phyloP scores from a whole-genome alignment of 1,140 invertebrate species.

The Brachionus calyciflorus region DNA sequence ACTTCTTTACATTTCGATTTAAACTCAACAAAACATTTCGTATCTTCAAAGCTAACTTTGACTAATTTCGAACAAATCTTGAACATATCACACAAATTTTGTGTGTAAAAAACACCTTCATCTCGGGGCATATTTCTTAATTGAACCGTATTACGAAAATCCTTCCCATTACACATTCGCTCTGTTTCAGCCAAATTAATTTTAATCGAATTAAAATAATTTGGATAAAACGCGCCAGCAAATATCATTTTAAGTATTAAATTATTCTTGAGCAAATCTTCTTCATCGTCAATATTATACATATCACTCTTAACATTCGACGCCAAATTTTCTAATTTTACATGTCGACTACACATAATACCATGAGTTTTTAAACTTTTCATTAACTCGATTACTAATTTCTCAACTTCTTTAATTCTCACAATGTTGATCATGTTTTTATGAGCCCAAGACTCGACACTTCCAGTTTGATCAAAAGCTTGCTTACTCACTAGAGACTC shows the following conservation, averaged over 20 bases:
- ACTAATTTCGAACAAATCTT: slow-evolving; percentile 17
- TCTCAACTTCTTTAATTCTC: slow-evolving; percentile 31
- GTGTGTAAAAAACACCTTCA: slow-evolving; percentile 38
- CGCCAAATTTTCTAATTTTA: background rate
- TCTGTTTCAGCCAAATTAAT: background rate
- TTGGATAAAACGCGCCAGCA: slow-evolving; percentile 44
- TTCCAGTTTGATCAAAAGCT: background rate
- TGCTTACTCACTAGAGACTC: background rate
- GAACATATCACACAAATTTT: slow-evolving; percentile 38
- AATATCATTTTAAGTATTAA: slow-evolving; percentile 20
- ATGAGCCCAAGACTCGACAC: background rate
- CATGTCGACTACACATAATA: background rate
- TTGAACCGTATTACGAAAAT: slow-evolving; percentile 36
- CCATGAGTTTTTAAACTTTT: background rate
- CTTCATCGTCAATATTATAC: background rate
- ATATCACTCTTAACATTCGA: background rate
- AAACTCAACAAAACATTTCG: slow-evolving; percentile 36
- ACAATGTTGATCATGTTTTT: slow-evolving; percentile 11
- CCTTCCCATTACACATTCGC: slow-evolving; percentile 8
- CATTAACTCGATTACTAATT: background rate
- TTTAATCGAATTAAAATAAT: slow-evolving; percentile 21
- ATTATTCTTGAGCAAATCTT: background rate
- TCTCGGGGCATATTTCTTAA: slow-evolving; percentile 30
- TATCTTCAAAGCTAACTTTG: slow-evolving; percentile 3
- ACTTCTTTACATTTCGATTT: slow-evolving; percentile 11